Percentiles rank a stretch among this genome's conserved stretches.
phyloP scores from a whole-genome alignment of 2,113 vertebrate species.

The Nematolebias whitei region DNA sequence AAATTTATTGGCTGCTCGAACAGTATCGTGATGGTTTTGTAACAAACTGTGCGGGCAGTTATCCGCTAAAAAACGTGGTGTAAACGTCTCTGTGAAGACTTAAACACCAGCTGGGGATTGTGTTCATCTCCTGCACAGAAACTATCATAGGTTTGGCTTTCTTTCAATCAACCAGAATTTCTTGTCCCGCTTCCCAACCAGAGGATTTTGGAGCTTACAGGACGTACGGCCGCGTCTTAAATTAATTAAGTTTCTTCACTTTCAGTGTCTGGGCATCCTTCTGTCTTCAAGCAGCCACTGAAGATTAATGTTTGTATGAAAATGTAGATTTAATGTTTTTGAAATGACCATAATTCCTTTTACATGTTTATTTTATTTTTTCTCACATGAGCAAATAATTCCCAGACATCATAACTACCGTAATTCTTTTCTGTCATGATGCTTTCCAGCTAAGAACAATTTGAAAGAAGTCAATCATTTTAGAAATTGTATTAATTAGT shows the following conservation, averaged over 20 bases:
- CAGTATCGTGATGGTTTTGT: no score
- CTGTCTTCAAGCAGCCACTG: neutral
- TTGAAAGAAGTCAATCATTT: no score
- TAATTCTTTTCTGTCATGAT: no score
- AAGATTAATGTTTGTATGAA: neutral
- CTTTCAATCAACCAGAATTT: conserved; percentile 31
- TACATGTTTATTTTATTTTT: neutral
- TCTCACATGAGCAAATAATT: no score
- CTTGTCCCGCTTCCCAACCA: conserved; percentile 61
- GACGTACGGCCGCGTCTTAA: conserved; percentile 48
- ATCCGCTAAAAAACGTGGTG: conserved; percentile 22
- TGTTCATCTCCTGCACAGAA: conserved; percentile 18
- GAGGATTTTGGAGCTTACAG: conserved; percentile 64
- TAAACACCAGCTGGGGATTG: conserved; percentile 42
- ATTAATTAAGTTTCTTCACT: conserved; percentile 62
- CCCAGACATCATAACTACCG: no score
- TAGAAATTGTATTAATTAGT: no score
- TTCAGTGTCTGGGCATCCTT: conserved; percentile 2
- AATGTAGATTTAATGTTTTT: neutral
- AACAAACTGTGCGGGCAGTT: neutral
- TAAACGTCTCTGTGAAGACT: neutral
- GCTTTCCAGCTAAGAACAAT: no score
- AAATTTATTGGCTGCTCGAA: neutral
- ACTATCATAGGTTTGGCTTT: conserved; percentile 43
- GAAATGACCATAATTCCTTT: neutral